Evolutionary conservation across 2,797 vertebrate species (phyloP), one percentile per base, ranked within the genome.

Genomic region (Remorina albescens): DNA sequence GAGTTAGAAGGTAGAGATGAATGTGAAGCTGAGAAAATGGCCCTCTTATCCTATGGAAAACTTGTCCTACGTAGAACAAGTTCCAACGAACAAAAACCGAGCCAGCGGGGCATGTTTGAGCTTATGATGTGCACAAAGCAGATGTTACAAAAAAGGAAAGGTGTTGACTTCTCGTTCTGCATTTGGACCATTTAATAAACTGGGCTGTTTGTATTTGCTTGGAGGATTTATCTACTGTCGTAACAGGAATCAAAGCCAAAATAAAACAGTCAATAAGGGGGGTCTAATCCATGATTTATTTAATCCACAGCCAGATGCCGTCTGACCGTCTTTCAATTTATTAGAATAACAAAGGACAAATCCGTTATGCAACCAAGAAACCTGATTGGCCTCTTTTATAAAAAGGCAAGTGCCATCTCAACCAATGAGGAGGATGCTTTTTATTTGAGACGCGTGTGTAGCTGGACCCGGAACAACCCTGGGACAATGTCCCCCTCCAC

Each of bases 341-440:
- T 90, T 87, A 83, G 44, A 90, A 91, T 86, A 82, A 94, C 86
- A 90, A 92, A 88, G 75, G 74, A 74, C 62, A 91, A 89, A 91
- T 90, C 87, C 84, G 86, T 84, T 88, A 77, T 72, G 67, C 78
- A 77, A 67, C 54, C 7, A 18, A 66, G 76, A 78, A 67, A 70
- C 64, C 76, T 12, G 26, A 91, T 89, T 90, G 93, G 93, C 58
- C 56, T 62, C 80, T 84, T 94, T 94, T 8, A 67, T 86, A 91
- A 78, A 88, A 88, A 86, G 74, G 64, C 86, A 74, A 70, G 47
- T 50, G 55, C 37, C n/a, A 75, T 66, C 75, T 84, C 73, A 39
- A 71, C 93, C 93, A 95, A 95, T 95, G 25, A 81, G 74, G 18
- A 42, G 5, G 47, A 19, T 0, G 67, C 63, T 71, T 90, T 86